These are phyloP conservation scores for Cosmia pyralina DNA, from an alignment of 2,888 invertebrate species.

Conservation along the genomic window DNA sequence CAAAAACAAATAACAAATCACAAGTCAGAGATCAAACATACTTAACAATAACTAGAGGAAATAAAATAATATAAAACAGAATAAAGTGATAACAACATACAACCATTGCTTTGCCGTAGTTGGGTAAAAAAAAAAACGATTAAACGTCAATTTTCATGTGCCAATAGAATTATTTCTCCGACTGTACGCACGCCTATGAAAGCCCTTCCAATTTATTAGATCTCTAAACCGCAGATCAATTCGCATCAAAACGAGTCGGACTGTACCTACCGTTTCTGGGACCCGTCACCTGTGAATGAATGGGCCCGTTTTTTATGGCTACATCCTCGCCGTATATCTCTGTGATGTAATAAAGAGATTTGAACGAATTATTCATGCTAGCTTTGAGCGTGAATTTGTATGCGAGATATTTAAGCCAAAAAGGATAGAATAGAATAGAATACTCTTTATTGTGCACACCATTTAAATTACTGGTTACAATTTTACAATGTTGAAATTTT, in stretches of 20 bases:
- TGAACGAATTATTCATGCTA: slow-evolving; percentile 21
- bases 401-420: background rate
- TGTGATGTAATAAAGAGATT: slow-evolving; percentile 49
- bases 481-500: too few species aligned
- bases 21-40: too few species aligned
- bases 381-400: background rate
- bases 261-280: slow-evolving; percentile 42
- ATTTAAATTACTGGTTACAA: too few species aligned
- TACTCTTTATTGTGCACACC: too few species aligned
- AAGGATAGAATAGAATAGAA: too few species aligned
- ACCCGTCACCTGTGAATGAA: slow-evolving; percentile 42
- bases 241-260: slow-evolving; percentile 46
- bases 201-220: slow-evolving; percentile 44
- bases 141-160: background rate
- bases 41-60: too few species aligned
- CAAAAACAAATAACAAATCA: too few species aligned
- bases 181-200: slow-evolving; percentile 30
- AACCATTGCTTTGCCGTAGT: too few species aligned
- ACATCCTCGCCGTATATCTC: slow-evolving; percentile 37
- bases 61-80: too few species aligned
- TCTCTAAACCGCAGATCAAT: slow-evolving; percentile 54
- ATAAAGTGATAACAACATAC: too few species aligned
- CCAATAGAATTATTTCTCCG: background rate
- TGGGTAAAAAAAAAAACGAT: too few species aligned
- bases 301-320: slow-evolving; percentile 33